Conservation (phyloP, 2,113 vertebrate species). For the Scatophagus argus region DNA sequence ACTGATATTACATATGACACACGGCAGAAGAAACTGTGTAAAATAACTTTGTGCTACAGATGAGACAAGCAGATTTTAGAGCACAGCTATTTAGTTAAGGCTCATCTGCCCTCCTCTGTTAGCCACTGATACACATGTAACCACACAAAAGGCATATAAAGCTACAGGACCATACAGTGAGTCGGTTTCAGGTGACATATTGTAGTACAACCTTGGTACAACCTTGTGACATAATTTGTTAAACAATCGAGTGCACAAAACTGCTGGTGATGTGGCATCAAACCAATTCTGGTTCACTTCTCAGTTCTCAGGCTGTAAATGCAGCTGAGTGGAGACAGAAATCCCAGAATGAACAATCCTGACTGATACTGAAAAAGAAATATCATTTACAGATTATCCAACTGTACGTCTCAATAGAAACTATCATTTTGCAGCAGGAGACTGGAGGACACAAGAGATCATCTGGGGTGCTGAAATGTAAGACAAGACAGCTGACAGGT, state of each 20-base stretch:
- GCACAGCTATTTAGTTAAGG: no score
- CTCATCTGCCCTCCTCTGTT: no score
- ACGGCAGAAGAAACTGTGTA: neutral
- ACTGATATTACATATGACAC: neutral
- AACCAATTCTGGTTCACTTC: neutral
- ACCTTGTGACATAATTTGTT: no score
- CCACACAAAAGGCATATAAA: neutral
- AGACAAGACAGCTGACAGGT: neutral
- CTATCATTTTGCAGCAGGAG: neutral
- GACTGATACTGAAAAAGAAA: neutral
- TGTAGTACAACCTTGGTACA: neutral
- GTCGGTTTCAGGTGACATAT: neutral
- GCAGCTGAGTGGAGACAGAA: neutral
- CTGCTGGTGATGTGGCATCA: neutral
- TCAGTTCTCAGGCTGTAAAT: neutral
- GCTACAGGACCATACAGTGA: neutral
- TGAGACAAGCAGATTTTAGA: neutral
- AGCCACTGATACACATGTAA: no score
- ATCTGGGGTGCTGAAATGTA: neutral
- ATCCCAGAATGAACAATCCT: neutral
- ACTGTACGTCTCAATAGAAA: neutral
- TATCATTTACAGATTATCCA: neutral
- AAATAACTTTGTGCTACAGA: neutral
- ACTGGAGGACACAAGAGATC: neutral
- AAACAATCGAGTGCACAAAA: neutral